Conservation (phyloP, 2,113 vertebrate genomes). For the Gymnocephalus cernua region DNA sequence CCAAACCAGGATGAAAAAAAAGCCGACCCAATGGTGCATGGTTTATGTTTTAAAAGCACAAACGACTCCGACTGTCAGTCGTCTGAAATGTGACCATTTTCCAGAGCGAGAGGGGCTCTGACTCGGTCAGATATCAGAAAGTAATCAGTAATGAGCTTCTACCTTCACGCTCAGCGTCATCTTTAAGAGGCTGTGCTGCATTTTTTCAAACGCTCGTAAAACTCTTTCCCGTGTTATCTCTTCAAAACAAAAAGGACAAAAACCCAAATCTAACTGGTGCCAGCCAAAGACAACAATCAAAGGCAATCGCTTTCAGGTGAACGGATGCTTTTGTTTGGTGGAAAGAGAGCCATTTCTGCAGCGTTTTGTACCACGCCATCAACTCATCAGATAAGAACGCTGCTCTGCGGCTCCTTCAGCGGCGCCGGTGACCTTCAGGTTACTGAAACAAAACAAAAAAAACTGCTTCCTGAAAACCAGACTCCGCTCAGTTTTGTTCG, state of each 20-base stretch:
- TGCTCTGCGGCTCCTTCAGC: slow-evolving; percentile 54
- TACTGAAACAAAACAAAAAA: not conserved
- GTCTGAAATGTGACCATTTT: not conserved
- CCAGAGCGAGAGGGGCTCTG: not conserved
- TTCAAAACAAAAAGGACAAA: not conserved
- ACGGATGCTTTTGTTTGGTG: not conserved
- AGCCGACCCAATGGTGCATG: not conserved
- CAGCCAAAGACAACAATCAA: not conserved
- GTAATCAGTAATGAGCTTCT: not conserved
- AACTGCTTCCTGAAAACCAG: not conserved
- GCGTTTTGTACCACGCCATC: not conserved
- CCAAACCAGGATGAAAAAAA: slow-evolving; percentile 6
- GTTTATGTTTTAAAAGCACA: slow-evolving; percentile 4
- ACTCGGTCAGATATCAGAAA: slow-evolving; percentile 15
- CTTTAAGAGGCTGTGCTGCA: not conserved
- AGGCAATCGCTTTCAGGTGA: slow-evolving; percentile 7
- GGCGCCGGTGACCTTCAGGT: slow-evolving; percentile 75
- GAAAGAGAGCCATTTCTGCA: not conserved
- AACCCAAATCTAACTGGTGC: not conserved
- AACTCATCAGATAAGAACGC: slow-evolving; percentile 63
- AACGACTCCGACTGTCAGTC: not conserved
- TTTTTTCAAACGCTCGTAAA: not conserved
- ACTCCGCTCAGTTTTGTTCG: not conserved
- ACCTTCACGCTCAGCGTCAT: not conserved
- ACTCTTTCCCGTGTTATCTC: slow-evolving; percentile 1